Evolutionary conservation across 2,888 invertebrate genomes (phyloP).

Genomic region (Hydraecia micacea): DNA sequence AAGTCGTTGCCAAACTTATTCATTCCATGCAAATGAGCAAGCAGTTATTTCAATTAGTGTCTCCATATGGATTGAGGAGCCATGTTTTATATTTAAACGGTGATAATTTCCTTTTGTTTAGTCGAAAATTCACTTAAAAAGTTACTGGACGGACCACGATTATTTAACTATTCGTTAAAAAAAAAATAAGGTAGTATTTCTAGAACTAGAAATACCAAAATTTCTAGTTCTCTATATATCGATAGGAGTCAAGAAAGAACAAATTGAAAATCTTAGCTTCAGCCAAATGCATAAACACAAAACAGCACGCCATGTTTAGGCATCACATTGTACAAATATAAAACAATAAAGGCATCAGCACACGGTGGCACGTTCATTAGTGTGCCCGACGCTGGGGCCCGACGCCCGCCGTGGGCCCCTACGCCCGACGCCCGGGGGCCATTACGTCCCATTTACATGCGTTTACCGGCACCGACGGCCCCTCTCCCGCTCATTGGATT

Average conservation of each 20-base stretch:
- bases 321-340: conserved; percentile 46
- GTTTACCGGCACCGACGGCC: conserved; percentile 60
- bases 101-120: too few species aligned
- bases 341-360: conserved; percentile 44
- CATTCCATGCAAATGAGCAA: not conserved
- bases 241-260: not conserved
- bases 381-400: conserved; percentile 40
- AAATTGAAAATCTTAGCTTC: not conserved
- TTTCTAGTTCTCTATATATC: not conserved
- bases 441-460: conserved; percentile 80
- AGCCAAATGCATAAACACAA: conserved; percentile 25
- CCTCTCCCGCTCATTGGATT: conserved; percentile 72
- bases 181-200: not conserved
- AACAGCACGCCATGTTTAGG: conserved; percentile 37
- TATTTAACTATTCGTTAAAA: not conserved
- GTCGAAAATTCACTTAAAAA: too few species aligned
- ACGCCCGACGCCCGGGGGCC: conserved; percentile 61
- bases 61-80: not conserved
- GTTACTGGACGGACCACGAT: not conserved
- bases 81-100: not conserved
- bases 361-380: conserved; percentile 63
- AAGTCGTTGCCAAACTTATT: not conserved
- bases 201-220: not conserved
- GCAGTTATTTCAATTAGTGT: not conserved
- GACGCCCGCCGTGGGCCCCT: conserved; percentile 40